Base-by-base conservation (phyloP, 2,888 invertebrate genomes). In the Zaprionus bogoriensis region DNA sequence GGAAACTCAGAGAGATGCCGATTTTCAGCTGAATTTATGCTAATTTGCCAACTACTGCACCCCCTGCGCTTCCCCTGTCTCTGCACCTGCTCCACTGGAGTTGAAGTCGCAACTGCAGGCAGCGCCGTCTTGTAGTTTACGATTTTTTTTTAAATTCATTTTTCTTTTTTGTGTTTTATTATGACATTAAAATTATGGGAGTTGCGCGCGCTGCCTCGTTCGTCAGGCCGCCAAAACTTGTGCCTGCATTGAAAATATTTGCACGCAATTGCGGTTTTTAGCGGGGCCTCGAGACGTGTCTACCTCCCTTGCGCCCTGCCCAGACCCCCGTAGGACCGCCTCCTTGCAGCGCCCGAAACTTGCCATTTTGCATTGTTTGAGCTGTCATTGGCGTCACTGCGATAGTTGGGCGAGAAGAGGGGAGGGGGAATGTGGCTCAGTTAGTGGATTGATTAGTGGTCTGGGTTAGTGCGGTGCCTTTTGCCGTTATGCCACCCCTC, bases 141-240 rank as follows among this genome's bases (percentile, higher is more conserved):
- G n/a, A n/a, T n/a, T n/a, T n/a, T n/a, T n/a, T n/a, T n/a, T n/a
- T 23, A 12, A 19, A 3, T 45, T 36, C 17, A 44, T 12, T 45
- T 38, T 32, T 55, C 5, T 36, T 52, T 41, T 46, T 48, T 53
- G 23, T 44, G 66, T 77, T 86, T 84, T 87, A 87, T 84, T 84
- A 84, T 84, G 83, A 84, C 83, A 84, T 84, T 84, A 87, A 84
- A 87, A 87, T 81, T 81, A 86, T 81, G 84, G 80, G 74, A 80
- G 64, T 71, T 80, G 75, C 12, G 57, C 83, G 75, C 12, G 57
- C 46, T 50, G 45, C 51, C 45, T 67, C 60, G 48, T 36, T 47
- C 63, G 71, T 71, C 77, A 67, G 72, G 59, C 69, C 77, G 53
- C 65, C 66, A 67, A 68, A 75, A 70, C 50, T 67, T 74, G 55